Base-by-base conservation (phyloP, 2,888 invertebrate species). In the Catocala sponsa region DNA sequence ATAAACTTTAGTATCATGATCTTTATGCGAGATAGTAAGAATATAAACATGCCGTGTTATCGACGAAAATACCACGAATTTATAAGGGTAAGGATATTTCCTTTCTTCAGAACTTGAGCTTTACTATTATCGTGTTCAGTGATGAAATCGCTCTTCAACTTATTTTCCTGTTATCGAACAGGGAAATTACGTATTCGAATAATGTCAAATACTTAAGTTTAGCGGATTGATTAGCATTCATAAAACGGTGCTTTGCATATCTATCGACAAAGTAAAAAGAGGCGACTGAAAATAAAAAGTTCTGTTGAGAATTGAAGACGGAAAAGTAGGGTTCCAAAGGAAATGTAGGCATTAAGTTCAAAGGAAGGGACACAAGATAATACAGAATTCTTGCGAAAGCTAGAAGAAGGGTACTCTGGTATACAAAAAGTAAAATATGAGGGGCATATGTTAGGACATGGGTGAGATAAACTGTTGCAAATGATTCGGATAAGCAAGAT, bases 1-100 rank as follows among this genome's bases (percentile, higher is more conserved):
- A 72, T 72, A 68, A 74, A 67, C 55, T 69, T 74, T 53, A 65
- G 68, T 71, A 63, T 74, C 65, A 65, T 67, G 60, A 63, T 70
- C 57, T 71, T 70, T 65, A 72, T 72, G 68, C 41, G 44, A 61
- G 59, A 70, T 65, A 66, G 56, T 52, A 50, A 58, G 65, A 67
- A 60, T 56, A 66, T 64, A 60, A 75, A 68, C 47, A 61, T 41
- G 55, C 58, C 50, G 58, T 55, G 32, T 58, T 65, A 69, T 72
- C 46, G 44, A 56, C 11, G 32, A 54, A 50, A 59, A 58, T 66
- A 59, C 46, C 46, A 44, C 52, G 32, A 57, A 55, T 49, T 59
- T 56, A 44, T 43, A 43, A 41, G 46, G 41, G 56, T 63, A 61
- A 61, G 61, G 12, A 48, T 54, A 58, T 68, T 65, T 4, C 25